Percentiles rank a stretch among this genome's conserved stretches.
Evolutionary conservation across 2,888 invertebrate genomes (phyloP).

Genomic region (Drosophila hamatofila): DNA sequence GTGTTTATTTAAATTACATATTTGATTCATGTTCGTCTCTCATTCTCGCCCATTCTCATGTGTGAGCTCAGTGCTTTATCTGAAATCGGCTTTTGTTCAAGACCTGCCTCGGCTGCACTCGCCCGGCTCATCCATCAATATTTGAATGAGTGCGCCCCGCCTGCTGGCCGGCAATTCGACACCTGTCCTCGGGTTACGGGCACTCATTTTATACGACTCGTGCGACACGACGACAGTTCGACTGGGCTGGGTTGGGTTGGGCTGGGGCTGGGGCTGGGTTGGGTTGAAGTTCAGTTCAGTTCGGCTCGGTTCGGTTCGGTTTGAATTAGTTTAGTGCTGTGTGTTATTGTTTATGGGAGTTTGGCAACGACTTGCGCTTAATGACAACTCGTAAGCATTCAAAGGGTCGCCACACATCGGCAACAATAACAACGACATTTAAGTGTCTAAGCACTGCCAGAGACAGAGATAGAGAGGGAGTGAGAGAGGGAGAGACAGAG

Average conservation of each 20-base stretch:
- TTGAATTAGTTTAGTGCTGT: slow-evolving; percentile 35
- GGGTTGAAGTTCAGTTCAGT: slow-evolving; percentile 10
- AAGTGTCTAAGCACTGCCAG: slow-evolving; percentile 38
- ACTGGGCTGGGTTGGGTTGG: neutral
- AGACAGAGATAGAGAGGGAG: neutral
- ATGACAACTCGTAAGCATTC: slow-evolving; percentile 71
- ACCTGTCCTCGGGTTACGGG: slow-evolving; percentile 40
- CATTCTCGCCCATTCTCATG: no score
- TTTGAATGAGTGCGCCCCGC: slow-evolving; percentile 27
- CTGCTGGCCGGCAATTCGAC: slow-evolving; percentile 33
- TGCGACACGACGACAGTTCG: slow-evolving; percentile 17
- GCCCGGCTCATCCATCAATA: slow-evolving; percentile 20
- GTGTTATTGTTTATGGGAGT: slow-evolving; percentile 75
- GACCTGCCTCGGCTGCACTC: neutral
- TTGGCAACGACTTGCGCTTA: slow-evolving; percentile 74
- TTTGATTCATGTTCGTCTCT: neutral
- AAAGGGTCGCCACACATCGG: slow-evolving; percentile 60
- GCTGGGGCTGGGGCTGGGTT: neutral
- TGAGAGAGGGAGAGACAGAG: slow-evolving; percentile 7
- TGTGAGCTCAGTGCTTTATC: neutral
- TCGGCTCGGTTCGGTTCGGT: slow-evolving; percentile 8
- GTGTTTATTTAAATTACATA: slow-evolving; percentile 1
- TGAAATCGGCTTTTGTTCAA: neutral
- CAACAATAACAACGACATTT: slow-evolving; percentile 41
- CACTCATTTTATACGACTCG: slow-evolving; percentile 34